Conservation (phyloP, 2,113 vertebrate genomes). For the Scopus umbretta region DNA sequence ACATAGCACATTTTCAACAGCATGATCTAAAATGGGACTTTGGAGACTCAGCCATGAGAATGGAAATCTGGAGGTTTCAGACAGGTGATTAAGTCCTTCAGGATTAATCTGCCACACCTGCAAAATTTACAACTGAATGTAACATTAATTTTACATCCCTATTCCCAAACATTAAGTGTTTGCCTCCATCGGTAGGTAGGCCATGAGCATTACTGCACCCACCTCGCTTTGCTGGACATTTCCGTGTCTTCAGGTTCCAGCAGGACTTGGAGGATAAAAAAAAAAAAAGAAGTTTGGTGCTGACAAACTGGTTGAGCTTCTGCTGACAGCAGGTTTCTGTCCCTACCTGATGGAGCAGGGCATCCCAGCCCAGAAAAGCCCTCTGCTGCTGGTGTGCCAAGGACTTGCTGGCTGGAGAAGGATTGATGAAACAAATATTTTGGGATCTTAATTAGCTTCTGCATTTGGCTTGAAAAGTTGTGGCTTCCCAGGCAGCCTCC, state of each 20-base stretch:
- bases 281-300: neutral
- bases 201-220: neutral
- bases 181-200: neutral
- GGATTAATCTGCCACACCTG: neutral
- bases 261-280: neutral
- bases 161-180: neutral
- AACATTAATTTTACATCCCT: neutral
- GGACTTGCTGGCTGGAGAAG: neutral
- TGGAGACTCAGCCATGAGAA: neutral
- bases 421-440: neutral
- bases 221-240: neutral
- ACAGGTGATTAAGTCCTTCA: neutral
- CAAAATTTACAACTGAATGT: neutral
- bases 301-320: neutral
- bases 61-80: neutral
- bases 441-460: neutral
- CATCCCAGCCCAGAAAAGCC: neutral
- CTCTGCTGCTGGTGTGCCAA: fast-evolving
- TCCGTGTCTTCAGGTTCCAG: neutral
- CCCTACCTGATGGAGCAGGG: neutral
- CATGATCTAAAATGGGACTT: neutral
- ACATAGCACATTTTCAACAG: neutral
- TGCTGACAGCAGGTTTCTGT: neutral
- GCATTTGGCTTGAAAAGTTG: neutral
- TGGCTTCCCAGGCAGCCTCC: neutral